Evolutionary conservation across 2,888 invertebrate species (phyloP), one percentile per base, ranked within the genome.

Genomic region (Byasa hedistus): DNA sequence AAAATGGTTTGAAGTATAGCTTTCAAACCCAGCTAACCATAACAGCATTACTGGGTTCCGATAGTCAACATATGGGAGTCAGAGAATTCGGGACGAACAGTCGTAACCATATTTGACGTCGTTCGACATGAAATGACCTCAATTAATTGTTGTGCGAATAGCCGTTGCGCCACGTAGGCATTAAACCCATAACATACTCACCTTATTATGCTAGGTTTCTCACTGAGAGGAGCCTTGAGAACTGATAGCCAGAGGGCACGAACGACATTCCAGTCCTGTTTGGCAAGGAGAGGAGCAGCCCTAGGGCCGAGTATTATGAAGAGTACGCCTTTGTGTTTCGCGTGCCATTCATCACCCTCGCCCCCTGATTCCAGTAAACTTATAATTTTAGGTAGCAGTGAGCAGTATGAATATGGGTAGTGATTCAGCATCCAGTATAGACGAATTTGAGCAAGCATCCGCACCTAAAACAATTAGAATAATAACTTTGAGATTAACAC

Each of bases 201-300:
- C 89, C 87, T 88, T 60, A 96, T 94, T 62, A 97, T 95, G 55
- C 95, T 96, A 0, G 95, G 95, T 80, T 98, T 98, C 79, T 98
- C 98, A 3, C 97, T 97, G 59, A 96, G 95, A 70, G 95, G 95
- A 0, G 97, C 95, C 66, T 93, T 92, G 0, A 97, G 90, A 23
- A 98, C 79, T 1, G 95, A 94, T 0, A 97, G 96, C 97, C 98
- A 98, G 0, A 98, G 82, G 32, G 93, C 86, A 52, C 92, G 85
- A 22, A 96, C 89, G 4, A 94, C 92, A 10, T 94, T 90, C 97
- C 97, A 98, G 80, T 96, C 95, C 70, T 95, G 94, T 75, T 95
- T 94, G 15, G 94, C 93, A 1, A 95, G 84, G 10, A 97, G 84
- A 0, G 95, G 93, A 4, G 93, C 92, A 15, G 91, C 85, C 75